Base-by-base conservation (phyloP, 2,113 vertebrate genomes). In the Osmerus mordax region DNA sequence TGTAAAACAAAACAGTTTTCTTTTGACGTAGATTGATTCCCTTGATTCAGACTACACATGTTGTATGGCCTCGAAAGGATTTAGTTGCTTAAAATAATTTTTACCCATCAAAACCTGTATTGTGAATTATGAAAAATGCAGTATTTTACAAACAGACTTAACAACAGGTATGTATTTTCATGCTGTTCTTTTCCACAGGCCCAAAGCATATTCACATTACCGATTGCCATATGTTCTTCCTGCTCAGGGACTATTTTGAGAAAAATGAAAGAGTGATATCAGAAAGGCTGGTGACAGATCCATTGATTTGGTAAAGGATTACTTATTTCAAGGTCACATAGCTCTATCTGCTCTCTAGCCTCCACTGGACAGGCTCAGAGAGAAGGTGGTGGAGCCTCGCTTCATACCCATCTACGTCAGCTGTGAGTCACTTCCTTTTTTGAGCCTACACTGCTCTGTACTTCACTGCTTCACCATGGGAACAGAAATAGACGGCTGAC, bases 401-500 rank as follows among this genome's bases (percentile, higher is more conserved):
- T 75, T 65, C 21, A 2, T 54, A 80, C 76, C 66, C 58, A 64
- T 74, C 73, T 72, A 75, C 86, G 87, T 76, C 84, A 80, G 70
- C 75, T 76, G 78, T 84, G 75, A 87, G 77, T 87, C 73, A 86
- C 77, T 82, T 82, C 67, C 78, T 47, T 47, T 36, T 36, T 36
- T 74, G 74, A 53, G 71, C 80, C 75, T 78, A 81, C 70, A 82
- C 55, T 81, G 81, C 80, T 69, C 83, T 83, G 59, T 76, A 71
- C 81, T 75, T 32, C 41, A 9, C 41, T 12, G 41, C 41, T 47
- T 47, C 41, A 47, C 7, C 32, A 36, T 36, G 32, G 51, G 78
- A 74, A 76, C 71, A 77, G 36, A 84, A 89, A 86, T 83, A 86
- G 67, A 79, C n/a, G 36, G 80, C 58, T 58, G 68, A 56, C 77